Base-by-base conservation (phyloP, 2,888 invertebrate genomes). In the Acanthosepion pharaonis region DNA sequence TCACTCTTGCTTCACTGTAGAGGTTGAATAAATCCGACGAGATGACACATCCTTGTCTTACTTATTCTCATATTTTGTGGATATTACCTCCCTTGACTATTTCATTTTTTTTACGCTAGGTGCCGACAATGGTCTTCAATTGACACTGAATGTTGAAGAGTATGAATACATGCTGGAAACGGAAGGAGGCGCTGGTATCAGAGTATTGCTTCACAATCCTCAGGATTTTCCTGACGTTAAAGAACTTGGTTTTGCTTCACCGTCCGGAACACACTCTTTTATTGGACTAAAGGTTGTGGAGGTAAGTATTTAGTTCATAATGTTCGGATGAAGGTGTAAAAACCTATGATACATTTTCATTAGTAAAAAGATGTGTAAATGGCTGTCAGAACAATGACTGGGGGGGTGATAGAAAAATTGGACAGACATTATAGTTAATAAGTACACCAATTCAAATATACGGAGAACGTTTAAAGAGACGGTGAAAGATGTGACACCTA, bases 121-220 rank as follows among this genome's bases (percentile, higher is more conserved):
- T 25, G 91, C 91, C 64, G 94, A 93, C 33, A 94, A 94, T 53
- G 94, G 94, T 8, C 94, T 94, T 8, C 93, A 42, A 49, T 51
- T 94, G 48, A 78, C 91, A 59, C 25, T 94, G 25, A 94, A 94
- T 42, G 94, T 94, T 15, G 94, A 94, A 48, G 93, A 94, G 94
- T 94, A 94, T 53, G 94, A 94, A 55, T 94, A 94, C 33, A 55
- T 94, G 91, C 23, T 93, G 91, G 94, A 93, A 49, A 51, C 93
- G 3, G 78, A 94, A 33, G 91, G 64, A 0, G 94, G 93, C 20
- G 94, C 93, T 18, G 94, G 94, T 78, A 33, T 93, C n/a, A 78
- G 94, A 42, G 53, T 94, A 20, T 42, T 93, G 49, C 91, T 94
- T 49, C 94, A 94, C 42, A 93, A 94, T 18, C 48, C 78, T n/a